These are phyloP conservation scores for Parapsyche elsis DNA, from an alignment of 1,140 invertebrate genomes.

Conservation along the genomic window DNA sequence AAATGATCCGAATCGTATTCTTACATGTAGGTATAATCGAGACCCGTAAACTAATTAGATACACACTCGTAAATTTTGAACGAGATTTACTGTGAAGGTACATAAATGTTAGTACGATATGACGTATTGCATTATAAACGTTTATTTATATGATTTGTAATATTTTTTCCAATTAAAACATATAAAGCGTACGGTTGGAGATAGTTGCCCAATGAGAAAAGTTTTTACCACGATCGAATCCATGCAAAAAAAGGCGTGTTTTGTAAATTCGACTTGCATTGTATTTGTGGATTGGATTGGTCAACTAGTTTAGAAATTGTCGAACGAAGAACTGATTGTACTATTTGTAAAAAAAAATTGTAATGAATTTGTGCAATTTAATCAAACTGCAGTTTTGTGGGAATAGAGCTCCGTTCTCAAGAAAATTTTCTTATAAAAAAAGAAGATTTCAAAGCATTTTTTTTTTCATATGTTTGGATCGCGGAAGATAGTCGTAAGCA, in stretches of 20 bases:
- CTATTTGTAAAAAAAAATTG: too few species aligned
- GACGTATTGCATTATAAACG: constrained; percentile 2
- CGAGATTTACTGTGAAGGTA: background rate
- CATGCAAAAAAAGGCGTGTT: background rate
- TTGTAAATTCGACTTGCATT: background rate
- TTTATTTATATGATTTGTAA: constrained; percentile 15
- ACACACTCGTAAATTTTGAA: background rate
- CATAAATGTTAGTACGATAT: too few species aligned
- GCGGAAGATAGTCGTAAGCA: background rate
- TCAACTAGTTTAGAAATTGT: background rate
- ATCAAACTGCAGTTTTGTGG: too few species aligned
- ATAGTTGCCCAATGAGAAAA: background rate
- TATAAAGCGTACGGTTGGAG: too few species aligned
- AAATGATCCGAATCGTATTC: constrained; percentile 19
- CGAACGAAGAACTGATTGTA: background rate
- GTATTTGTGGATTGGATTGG: background rate
- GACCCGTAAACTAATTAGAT: constrained; percentile 11
- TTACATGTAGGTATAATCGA: background rate
- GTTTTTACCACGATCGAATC: background rate
- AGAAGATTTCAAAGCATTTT: too few species aligned
- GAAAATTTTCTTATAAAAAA: too few species aligned
- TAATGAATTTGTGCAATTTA: too few species aligned
- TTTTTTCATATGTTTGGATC: background rate
- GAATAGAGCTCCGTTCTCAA: too few species aligned
- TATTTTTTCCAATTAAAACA: constrained; percentile 22